These are phyloP conservation scores for Drosophila vallismaia DNA, from an alignment of 2,888 invertebrate species.

Conservation along the genomic window DNA sequence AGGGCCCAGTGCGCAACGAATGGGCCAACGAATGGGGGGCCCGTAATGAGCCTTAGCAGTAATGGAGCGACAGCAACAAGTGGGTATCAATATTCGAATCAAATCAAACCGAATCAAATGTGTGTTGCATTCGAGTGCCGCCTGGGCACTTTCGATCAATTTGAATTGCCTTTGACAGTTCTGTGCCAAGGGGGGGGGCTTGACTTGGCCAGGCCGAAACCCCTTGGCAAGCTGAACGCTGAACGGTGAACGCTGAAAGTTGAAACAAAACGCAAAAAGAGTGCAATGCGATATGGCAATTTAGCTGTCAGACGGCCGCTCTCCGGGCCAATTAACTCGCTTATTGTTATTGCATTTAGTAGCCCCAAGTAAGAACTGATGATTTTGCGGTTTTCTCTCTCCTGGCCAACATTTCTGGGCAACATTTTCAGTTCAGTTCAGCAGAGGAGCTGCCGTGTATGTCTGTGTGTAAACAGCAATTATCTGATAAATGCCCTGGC, in stretches of 20 bases:
- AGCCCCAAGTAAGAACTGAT: conserved; percentile 67
- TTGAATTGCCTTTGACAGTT: conserved; percentile 58
- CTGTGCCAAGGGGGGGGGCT: conserved; percentile 16
- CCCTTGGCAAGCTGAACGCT: background rate
- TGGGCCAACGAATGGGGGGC: conserved; percentile 39
- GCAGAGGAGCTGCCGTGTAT: too few species aligned
- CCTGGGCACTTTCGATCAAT: conserved; percentile 44
- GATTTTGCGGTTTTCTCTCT: conserved; percentile 72
- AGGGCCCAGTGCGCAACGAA: conserved; percentile 25
- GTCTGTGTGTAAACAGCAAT: conserved; percentile 70
- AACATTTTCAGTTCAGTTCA: too few species aligned
- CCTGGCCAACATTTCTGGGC: conserved; percentile 16
- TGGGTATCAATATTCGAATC: conserved; percentile 52
- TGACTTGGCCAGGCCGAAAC: conserved; percentile 42
- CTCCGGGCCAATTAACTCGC: conserved; percentile 75
- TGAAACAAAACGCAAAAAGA: conserved; percentile 15
- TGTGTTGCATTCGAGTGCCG: conserved; percentile 5
- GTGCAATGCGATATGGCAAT: conserved; percentile 78
- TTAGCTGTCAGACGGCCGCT: conserved; percentile 76
- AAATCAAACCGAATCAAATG: conserved; percentile 47
- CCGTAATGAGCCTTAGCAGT: conserved; percentile 6
- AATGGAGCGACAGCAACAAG: conserved; percentile 63
- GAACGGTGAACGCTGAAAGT: too few species aligned
- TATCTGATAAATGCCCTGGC: conserved; percentile 76
- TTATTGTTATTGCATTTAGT: conserved; percentile 51